These are phyloP conservation scores for Magallana nippona DNA, from an alignment of 2,888 invertebrate species.

Conservation along the genomic window DNA sequence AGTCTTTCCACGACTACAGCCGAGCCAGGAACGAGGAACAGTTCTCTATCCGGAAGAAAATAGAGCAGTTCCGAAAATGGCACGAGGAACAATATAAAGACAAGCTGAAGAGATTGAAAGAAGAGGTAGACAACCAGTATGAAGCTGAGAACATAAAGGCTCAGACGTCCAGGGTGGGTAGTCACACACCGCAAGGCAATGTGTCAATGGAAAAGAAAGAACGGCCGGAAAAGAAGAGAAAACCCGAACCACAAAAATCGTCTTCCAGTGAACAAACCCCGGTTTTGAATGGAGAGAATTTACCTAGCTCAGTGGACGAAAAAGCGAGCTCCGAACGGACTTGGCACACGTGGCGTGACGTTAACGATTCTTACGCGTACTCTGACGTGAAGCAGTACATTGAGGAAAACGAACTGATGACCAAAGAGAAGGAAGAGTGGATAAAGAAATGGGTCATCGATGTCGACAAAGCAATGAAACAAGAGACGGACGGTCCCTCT, in stretches of 20 bases:
- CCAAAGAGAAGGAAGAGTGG: slow-evolving; percentile 69
- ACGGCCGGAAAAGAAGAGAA: slow-evolving; percentile 17
- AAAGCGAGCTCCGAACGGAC: slow-evolving; percentile 62
- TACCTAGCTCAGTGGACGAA: slow-evolving; percentile 38
- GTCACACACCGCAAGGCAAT: slow-evolving; percentile 19
- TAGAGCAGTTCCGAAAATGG: slow-evolving; percentile 74
- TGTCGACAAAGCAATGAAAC: slow-evolving; percentile 65
- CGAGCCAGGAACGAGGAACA: slow-evolving; percentile 62
- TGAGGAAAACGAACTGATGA: slow-evolving; percentile 76
- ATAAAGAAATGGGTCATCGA: slow-evolving; percentile 73
- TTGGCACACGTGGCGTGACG: slow-evolving; percentile 74
- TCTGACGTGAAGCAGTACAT: slow-evolving; percentile 76
- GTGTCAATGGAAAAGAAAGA: not conserved
- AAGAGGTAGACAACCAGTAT: slow-evolving; percentile 65
- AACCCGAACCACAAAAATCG: not conserved
- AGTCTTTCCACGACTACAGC: slow-evolving; percentile 49
- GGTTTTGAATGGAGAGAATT: slow-evolving; percentile 2
- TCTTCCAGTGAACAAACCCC: slow-evolving; percentile 30
- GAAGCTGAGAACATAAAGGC: slow-evolving; percentile 59
- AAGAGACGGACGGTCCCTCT: not conserved
- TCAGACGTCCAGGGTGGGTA: slow-evolving; percentile 41
- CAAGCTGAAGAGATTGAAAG: slow-evolving; percentile 67
- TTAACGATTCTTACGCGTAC: slow-evolving; percentile 76
- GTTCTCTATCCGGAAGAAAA: slow-evolving; percentile 72
- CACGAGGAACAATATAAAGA: slow-evolving; percentile 73